Evolutionary conservation across 2,113 vertebrate species (phyloP).

Genomic region (Pandion haliaetus): DNA sequence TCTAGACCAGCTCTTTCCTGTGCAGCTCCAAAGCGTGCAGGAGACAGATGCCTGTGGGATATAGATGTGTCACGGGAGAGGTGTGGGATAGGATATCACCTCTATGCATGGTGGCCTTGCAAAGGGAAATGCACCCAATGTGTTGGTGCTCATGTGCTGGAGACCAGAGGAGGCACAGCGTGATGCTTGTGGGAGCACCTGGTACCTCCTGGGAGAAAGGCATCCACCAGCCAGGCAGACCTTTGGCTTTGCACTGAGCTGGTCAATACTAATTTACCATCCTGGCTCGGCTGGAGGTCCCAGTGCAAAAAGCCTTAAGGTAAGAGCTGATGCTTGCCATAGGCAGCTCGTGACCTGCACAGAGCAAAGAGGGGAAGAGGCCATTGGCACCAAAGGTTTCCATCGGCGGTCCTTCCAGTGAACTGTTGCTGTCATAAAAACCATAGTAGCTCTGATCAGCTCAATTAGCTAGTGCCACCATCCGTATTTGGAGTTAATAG

Average conservation of each 20-base stretch:
- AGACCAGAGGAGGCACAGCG: not conserved
- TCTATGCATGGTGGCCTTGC: not conserved
- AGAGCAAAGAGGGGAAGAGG: not conserved
- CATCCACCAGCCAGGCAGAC: not conserved
- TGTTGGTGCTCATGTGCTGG: not conserved
- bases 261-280: too few species aligned
- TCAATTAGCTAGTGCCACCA: not conserved
- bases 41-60: not conserved
- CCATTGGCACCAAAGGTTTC: not conserved
- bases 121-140: not conserved
- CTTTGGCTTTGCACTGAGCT: not conserved
- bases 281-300: not conserved
- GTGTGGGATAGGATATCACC: not conserved
- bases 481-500: not conserved
- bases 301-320: not conserved
- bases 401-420: not conserved
- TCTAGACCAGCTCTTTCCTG: not conserved
- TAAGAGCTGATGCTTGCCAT: not conserved
- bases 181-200: not conserved
- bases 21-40: rapidly evolving
- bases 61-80: not conserved
- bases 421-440: not conserved
- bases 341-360: not conserved
- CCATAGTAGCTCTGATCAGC: not conserved
- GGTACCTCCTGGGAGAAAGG: not conserved